These are phyloP conservation scores for Dendrolimus punctatus DNA, from an alignment of 1,140 invertebrate species.

Conservation along the genomic window DNA sequence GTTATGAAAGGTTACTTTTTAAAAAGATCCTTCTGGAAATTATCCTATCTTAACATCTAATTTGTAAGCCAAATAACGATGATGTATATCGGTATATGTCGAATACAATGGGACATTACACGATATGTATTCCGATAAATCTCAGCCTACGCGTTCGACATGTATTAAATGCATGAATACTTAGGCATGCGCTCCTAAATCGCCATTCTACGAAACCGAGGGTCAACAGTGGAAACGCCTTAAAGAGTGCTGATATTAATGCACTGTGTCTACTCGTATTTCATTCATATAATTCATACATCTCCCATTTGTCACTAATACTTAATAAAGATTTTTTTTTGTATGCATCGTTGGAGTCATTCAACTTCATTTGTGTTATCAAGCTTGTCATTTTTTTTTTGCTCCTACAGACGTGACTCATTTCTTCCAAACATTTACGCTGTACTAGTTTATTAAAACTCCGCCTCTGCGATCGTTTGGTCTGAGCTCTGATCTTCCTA, in stretches of 20 bases:
- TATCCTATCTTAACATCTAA: conserved; percentile 19
- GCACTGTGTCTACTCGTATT: conserved; percentile 12
- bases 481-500: no score
- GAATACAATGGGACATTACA: conserved; percentile 34
- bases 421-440: no score
- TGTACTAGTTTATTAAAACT: no score
- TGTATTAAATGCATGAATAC: conserved; percentile 14
- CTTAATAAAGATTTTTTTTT: conserved; percentile 9
- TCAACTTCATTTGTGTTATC: conserved; percentile 8
- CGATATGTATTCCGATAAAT: conserved; percentile 25
- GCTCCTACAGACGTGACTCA: no score
- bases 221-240: conserved; percentile 16
- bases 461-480: no score
- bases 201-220: conserved; percentile 24
- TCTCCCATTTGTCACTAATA: conserved; percentile 2
- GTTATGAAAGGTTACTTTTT: no score
- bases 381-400: no score
- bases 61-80: conserved; percentile 22
- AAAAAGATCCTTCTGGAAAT: conserved; percentile 6
- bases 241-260: conserved; percentile 15
- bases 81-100: conserved; percentile 15
- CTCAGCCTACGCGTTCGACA: conserved; percentile 24
- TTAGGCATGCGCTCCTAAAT: conserved; percentile 26
- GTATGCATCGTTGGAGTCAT: conserved; percentile 6
- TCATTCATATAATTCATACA: conserved; percentile 8